phyloP scores from a whole-genome alignment of 2,888 invertebrate species.

The Eurytoma adleriae region DNA sequence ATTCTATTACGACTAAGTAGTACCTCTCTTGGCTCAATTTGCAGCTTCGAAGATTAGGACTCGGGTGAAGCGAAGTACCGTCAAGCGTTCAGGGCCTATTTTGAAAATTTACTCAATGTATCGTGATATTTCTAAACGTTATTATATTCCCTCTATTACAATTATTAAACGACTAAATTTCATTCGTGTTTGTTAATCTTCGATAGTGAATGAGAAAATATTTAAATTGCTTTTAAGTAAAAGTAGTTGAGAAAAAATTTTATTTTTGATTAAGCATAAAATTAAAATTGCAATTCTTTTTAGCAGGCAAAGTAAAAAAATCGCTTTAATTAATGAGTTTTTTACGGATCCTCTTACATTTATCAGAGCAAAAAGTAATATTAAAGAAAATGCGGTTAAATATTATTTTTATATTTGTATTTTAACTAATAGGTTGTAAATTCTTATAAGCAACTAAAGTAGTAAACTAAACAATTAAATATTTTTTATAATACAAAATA shows the following conservation, averaged over 20 bases:
- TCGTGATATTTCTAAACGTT: not conserved
- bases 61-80: not conserved
- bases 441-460: too few relatives aligned
- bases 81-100: not conserved
- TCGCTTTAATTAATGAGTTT: not conserved
- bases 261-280: not conserved
- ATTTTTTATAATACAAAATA: too few relatives aligned
- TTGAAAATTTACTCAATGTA: not conserved
- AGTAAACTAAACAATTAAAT: too few relatives aligned
- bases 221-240: not conserved
- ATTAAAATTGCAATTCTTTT: slow-evolving; percentile 2
- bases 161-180: too few relatives aligned
- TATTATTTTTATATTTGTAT: too few relatives aligned
- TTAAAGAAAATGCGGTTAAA: too few relatives aligned
- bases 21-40: not conserved
- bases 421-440: too few relatives aligned
- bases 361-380: too few relatives aligned
- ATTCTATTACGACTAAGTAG: slow-evolving; percentile 26
- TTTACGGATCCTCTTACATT: not conserved
- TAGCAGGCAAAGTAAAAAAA: not conserved
- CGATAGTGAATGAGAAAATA: too few relatives aligned
- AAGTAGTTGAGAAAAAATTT: not conserved
- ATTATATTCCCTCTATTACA: too few relatives aligned
- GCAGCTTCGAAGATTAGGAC: not conserved
- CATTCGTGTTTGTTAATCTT: too few relatives aligned